Conservation (phyloP, 2,888 invertebrate species). For the Gnatocerus cornutus region DNA sequence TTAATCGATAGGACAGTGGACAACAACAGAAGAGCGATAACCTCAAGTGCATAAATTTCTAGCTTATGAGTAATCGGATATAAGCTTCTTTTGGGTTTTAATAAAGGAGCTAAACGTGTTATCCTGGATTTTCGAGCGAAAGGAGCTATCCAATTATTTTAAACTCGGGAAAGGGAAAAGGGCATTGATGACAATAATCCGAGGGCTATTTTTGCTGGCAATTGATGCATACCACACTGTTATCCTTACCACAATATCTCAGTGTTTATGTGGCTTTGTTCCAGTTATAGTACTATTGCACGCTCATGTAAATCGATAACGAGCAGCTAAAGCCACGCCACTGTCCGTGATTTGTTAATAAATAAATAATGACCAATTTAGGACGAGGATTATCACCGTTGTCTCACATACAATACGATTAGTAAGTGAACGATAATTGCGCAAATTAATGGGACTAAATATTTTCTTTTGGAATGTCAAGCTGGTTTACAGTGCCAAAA, state of each 20-base stretch:
- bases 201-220: slow-evolving; percentile 16
- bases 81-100: neutral
- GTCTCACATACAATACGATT: too few species aligned
- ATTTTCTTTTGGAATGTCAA: neutral
- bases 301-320: neutral
- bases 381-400: neutral
- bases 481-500: too few species aligned
- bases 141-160: neutral
- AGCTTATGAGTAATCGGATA: neutral
- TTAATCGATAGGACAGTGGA: slow-evolving; percentile 14
- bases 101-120: neutral
- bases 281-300: neutral
- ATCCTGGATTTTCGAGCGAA: slow-evolving; percentile 2
- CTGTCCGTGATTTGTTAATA: neutral
- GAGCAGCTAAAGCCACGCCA: neutral
- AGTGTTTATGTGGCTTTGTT: neutral
- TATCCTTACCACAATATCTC: slow-evolving; percentile 3
- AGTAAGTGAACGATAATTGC: too few species aligned
- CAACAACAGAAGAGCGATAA: neutral
- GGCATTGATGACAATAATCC: slow-evolving; percentile 3
- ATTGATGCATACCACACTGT: slow-evolving; percentile 21
- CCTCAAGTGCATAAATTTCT: slow-evolving; percentile 1
- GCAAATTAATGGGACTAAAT: neutral
- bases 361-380: neutral
- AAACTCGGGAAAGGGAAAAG: neutral